Percentiles rank a stretch among this genome's conserved stretches.
phyloP scores from a whole-genome alignment of 2,888 invertebrate species.

The Eutolmus rufibarbis region DNA sequence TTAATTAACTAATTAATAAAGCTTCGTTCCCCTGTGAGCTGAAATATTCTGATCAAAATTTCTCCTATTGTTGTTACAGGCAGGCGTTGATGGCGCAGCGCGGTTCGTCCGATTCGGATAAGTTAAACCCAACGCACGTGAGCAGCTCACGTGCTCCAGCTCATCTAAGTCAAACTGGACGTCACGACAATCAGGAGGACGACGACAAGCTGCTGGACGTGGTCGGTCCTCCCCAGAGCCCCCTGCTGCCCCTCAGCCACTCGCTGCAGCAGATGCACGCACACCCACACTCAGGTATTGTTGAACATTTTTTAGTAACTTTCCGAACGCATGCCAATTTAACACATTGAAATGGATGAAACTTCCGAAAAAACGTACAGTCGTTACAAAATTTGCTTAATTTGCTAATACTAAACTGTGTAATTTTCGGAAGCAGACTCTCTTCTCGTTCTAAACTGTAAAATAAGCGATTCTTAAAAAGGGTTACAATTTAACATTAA shows the following conservation, averaged over 20 bases:
- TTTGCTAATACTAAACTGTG: not conserved
- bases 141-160: constrained; percentile 63
- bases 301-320: constrained; percentile 48
- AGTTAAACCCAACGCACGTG: constrained; percentile 67
- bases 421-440: not conserved
- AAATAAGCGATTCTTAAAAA: not conserved
- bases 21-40: not conserved
- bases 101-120: constrained; percentile 64
- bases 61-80: constrained; percentile 67
- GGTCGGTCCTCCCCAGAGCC: constrained; percentile 85
- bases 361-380: not conserved
- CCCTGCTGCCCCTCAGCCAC: constrained; percentile 69
- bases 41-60: constrained; percentile 49
- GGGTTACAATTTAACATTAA: constrained; percentile 48
- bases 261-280: constrained; percentile 64
- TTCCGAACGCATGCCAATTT: not conserved
- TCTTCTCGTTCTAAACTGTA: not conserved
- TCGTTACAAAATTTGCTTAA: not conserved
- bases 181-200: constrained; percentile 70
- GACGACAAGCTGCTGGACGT: constrained; percentile 87
- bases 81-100: constrained; percentile 69
- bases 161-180: constrained; percentile 61
- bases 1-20: not conserved
- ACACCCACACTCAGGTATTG: constrained; percentile 63
- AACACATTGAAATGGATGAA: not conserved